Base-by-base conservation (phyloP, 1,140 invertebrate species). In the Zaprionus taronus region DNA sequence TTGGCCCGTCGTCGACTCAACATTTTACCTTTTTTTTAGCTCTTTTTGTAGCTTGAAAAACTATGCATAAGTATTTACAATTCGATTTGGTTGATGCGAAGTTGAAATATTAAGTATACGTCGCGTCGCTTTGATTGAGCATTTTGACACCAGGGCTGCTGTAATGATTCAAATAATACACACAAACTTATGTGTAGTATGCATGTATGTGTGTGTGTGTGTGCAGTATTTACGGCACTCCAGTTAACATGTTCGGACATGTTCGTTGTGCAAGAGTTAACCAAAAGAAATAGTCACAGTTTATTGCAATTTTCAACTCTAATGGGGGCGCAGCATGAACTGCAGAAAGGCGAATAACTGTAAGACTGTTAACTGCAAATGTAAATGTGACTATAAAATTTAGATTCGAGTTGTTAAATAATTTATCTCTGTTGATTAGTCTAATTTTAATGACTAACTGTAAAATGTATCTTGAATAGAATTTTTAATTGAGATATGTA, bases 21-120 rank as follows among this genome's bases (percentile, higher is more conserved):
- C 31, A 31, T 3, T 34, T 34, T 61, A 44, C 41, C 36, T 34
- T 61, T 57, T 64, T 63, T 41, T 34, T 64, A 56, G 56, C 49
- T 44, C 28, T 64, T 57, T 64, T 63, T 41, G 26, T 78, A 20
- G 61, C 28, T 53, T 64, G 63, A 17, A 47, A 47, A 47, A 4
- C n/a, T 17, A 47, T 47, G 41, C 41, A 47, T 47, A 47, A 72
- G 70, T 82, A 82, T 86, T 86, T 83, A 83, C 83, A 80, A 87
- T 87, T 87, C 84, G 83, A 79, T 87, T 80, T 87, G 84, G 73
- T 76, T 87, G 89, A 63, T 73, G 67, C 68, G 71, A 74, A 60
- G 78, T 81, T 66, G 36, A 86, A 81, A 81, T 76, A 90, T 90
- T 72, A 84, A 81, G 84, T 81, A 89, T 89, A 89, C 84, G 85